Evolutionary conservation across 2,888 invertebrate species (phyloP).

Genomic region (Nysson spinosus): DNA sequence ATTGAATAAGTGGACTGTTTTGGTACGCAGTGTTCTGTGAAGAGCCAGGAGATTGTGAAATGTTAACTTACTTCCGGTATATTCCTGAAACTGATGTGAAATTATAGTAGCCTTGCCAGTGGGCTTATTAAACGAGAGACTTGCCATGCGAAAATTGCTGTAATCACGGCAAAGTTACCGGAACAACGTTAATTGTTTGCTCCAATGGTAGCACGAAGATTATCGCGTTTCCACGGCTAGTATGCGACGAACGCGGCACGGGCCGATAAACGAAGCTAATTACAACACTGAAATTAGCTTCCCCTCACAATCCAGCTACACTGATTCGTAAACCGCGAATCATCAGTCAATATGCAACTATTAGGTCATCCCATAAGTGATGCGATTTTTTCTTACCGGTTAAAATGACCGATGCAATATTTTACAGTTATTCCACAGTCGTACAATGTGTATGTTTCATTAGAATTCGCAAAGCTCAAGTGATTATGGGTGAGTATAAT

Average conservation of each 20-base stretch:
- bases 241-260: conserved; percentile 43
- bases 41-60: too few species aligned
- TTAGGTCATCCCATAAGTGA: too few species aligned
- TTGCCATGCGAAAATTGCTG: conserved; percentile 54
- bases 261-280: conserved; percentile 63
- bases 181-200: conserved; percentile 64
- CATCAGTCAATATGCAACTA: conserved; percentile 44
- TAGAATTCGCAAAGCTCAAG: too few species aligned
- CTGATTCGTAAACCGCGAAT: conserved; percentile 23
- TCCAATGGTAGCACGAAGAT: conserved; percentile 47
- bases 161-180: conserved; percentile 57
- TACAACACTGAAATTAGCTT: conserved; percentile 60
- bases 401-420: too few species aligned
- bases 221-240: conserved; percentile 34
- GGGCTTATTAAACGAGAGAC: conserved; percentile 29
- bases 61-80: background rate
- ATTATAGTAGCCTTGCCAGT: conserved; percentile 9
- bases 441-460: too few species aligned
- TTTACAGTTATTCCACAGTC: too few species aligned
- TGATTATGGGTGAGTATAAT: too few species aligned
- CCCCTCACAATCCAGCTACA: conserved; percentile 14
- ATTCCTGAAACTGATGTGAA: conserved; percentile 16
- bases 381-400: too few species aligned
- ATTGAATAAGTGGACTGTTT: too few species aligned
- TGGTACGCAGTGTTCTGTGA: too few species aligned